Evolutionary conservation across 1,140 invertebrate genomes (phyloP), one percentile per base, ranked within the genome.

Genomic region (Oppia nitens): DNA sequence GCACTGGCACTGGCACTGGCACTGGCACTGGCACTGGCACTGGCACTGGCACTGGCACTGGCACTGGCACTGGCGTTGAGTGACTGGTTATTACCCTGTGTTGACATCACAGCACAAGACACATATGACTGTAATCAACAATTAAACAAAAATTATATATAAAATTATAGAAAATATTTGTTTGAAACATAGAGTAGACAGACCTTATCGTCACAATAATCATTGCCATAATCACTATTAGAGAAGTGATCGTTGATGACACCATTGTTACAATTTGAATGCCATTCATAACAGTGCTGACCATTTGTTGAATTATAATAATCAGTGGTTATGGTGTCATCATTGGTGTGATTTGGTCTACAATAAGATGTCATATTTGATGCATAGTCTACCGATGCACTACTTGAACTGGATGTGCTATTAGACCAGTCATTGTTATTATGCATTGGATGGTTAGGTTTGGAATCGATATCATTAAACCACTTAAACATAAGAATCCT

Each of bases 401-500:
- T 9, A 40, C 6, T 9, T 6, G 6, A 9, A 9, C 6, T 40
- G 6, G 32, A 40, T n/a, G n/a, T n/a, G n/a, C n/a, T n/a, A n/a
- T n/a, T n/a, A 6, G 32, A 40, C 32, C 32, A 40, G 32, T 40
- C 32, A 17, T 40, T 40, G 32, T 40, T 40, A 17, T 40, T 40
- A 6, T 40, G 32, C 6, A 40, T 9, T n/a, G 6, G 49, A 50
- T 9, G 4, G 24, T 50, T 26, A 50, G 24, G 6, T 11, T 50
- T 26, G 4, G 20, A 20, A 25, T 21, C 49, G 4, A 11, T 50
- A 9, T 54, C 25, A 29, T 26, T 28, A 48, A 23, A 56, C 55
- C 55, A 56, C 26, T 45, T 56, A 26, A 11, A 47, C 55, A 56
- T 45, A 28, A 56, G 23, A 47, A 56, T 56, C 23, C 26, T 45